phyloP scores from a whole-genome alignment of 1,140 invertebrate genomes.

The Periplaneta americana region DNA sequence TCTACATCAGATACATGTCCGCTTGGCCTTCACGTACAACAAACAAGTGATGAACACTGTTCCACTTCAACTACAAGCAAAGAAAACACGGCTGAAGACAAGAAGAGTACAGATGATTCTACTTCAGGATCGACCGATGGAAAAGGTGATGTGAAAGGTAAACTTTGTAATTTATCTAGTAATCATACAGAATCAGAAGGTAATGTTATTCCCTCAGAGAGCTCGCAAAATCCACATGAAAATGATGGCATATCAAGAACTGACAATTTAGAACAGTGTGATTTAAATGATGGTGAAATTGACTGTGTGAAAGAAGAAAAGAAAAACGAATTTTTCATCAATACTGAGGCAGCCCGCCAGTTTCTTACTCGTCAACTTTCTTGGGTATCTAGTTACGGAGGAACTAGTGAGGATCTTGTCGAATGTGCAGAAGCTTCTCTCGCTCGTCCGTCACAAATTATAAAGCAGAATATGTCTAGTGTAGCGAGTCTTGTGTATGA shows the following conservation, averaged over 20 bases:
- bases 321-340: conserved; percentile 62
- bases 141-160: conserved; percentile 15
- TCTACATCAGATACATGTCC: conserved; percentile 42
- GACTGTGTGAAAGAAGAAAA: conserved; percentile 44
- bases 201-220: neutral
- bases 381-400: conserved; percentile 56
- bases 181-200: neutral
- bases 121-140: conserved; percentile 24
- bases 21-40: conserved; percentile 34
- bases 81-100: conserved; percentile 32
- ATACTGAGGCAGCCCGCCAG: conserved; percentile 62
- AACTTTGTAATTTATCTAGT: neutral
- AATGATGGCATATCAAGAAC: conserved; percentile 12
- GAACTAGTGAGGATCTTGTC: conserved; percentile 54
- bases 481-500: conserved; percentile 67
- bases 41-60: conserved; percentile 25
- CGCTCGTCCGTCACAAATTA: conserved; percentile 18
- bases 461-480: conserved; percentile 41
- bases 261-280: conserved; percentile 19
- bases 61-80: conserved; percentile 40
- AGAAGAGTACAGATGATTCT: conserved; percentile 23
- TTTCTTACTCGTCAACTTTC: conserved; percentile 65
- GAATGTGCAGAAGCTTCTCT: conserved; percentile 56
- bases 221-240: neutral
- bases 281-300: conserved; percentile 32